Evolutionary conservation across 2,113 vertebrate species (phyloP).

Genomic region (Heteronetta atricapilla): DNA sequence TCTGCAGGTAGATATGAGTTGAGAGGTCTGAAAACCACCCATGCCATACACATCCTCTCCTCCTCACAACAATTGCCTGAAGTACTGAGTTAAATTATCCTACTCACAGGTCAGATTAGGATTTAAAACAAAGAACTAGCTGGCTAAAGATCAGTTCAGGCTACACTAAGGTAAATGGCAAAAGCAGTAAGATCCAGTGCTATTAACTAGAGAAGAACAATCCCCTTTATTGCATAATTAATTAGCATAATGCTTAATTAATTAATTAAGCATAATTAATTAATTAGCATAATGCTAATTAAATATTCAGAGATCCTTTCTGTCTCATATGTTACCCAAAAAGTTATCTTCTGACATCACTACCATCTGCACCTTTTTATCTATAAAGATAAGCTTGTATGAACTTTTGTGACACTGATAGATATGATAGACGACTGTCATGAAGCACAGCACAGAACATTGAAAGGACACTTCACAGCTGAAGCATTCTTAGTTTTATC

Average conservation of each 20-base stretch:
- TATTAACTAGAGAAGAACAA: not conserved
- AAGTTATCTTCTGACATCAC: not conserved
- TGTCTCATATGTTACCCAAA: not conserved
- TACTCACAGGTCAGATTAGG: not conserved
- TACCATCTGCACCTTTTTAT: not conserved
- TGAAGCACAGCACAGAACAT: accelerated
- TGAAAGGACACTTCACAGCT: not conserved
- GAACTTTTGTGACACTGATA: not conserved
- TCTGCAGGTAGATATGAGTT: not conserved
- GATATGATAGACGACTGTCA: not conserved
- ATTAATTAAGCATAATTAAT: too few species aligned
- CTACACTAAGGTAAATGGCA: not conserved
- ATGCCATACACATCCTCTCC: not conserved
- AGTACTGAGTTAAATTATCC: not conserved
- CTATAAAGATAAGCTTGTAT: not conserved
- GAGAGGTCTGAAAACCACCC: not conserved
- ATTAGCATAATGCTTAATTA: too few species aligned
- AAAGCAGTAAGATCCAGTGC: not conserved
- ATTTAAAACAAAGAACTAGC: not conserved
- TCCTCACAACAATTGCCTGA: not conserved
- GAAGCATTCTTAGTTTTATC: not conserved
- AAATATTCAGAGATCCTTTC: not conserved
- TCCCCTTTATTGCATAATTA: too few species aligned
- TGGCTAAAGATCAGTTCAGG: not conserved
- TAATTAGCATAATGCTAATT: not conserved